Conservation (phyloP, 2,888 invertebrate genomes). For the Lasioglossum calceatum region DNA sequence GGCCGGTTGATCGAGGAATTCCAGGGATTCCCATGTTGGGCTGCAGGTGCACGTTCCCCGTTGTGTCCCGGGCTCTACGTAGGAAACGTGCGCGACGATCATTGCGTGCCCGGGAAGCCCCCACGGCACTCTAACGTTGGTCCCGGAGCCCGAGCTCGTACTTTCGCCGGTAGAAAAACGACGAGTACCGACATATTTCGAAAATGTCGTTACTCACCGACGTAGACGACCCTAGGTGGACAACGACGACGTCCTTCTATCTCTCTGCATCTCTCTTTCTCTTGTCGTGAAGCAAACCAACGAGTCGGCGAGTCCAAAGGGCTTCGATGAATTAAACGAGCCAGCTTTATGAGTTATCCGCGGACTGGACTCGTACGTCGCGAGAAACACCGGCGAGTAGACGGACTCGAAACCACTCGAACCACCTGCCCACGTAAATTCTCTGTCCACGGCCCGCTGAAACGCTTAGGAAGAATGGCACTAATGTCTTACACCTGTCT, state of each 20-base stretch:
- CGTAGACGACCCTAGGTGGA: slow-evolving; percentile 53
- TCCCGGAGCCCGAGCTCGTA: slow-evolving; percentile 32
- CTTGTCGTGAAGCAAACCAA: background rate
- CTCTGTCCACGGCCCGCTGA: background rate
- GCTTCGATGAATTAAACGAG: slow-evolving; percentile 68
- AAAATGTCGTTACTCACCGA: slow-evolving; percentile 72
- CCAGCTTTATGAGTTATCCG: slow-evolving; percentile 71
- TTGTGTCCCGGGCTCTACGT: slow-evolving; percentile 32
- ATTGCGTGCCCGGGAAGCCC: slow-evolving; percentile 58
- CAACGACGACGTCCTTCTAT: slow-evolving; percentile 21
- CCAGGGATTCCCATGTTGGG: slow-evolving; percentile 69
- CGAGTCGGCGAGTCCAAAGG: slow-evolving; percentile 54
- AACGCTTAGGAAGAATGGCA: slow-evolving; percentile 14
- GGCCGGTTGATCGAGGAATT: slow-evolving; percentile 68
- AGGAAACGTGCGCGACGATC: slow-evolving; percentile 53
- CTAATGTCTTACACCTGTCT: background rate
- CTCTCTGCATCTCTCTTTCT: background rate
- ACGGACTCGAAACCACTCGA: slow-evolving; percentile 15
- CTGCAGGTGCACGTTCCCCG: slow-evolving; percentile 65
- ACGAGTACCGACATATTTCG: slow-evolving; percentile 68
- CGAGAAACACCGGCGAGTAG: slow-evolving; percentile 53
- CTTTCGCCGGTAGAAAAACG: slow-evolving; percentile 42
- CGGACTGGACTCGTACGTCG: slow-evolving; percentile 48
- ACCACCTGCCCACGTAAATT: slow-evolving; percentile 27
- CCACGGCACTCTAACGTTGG: slow-evolving; percentile 31